Evolutionary conservation across 2,113 vertebrate genomes (phyloP).

Genomic region (Acanthisitta chloris): DNA sequence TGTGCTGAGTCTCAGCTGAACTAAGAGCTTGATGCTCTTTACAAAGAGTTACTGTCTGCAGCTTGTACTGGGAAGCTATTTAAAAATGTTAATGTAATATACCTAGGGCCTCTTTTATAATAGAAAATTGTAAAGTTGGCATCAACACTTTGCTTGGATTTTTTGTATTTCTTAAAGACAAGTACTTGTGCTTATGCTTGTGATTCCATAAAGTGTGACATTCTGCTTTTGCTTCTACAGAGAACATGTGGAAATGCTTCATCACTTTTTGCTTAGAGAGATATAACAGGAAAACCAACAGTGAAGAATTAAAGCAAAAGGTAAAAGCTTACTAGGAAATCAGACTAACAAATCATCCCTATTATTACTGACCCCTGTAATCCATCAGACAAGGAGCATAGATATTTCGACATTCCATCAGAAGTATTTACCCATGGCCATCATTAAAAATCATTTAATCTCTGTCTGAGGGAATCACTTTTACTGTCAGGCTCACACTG

Average conservation of each 20-base stretch:
- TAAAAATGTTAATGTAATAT: not conserved
- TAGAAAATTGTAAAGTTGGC: not conserved
- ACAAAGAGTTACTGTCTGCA: not conserved
- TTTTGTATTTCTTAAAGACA: not conserved
- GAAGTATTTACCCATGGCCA: not conserved
- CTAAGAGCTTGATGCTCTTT: not conserved
- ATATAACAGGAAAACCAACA: conserved; percentile 88
- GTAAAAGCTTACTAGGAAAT: conserved; percentile 58
- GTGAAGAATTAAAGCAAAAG: conserved; percentile 81
- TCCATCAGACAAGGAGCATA: not conserved
- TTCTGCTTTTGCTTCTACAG: conserved; percentile 67
- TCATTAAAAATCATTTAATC: not conserved
- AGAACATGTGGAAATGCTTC: conserved; percentile 91
- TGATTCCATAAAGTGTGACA: not conserved
- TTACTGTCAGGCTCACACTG: not conserved
- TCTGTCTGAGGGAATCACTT: not conserved
- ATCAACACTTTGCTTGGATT: not conserved
- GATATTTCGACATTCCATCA: not conserved
- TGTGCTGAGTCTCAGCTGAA: not conserved
- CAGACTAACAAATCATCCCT: not conserved
- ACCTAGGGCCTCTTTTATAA: not conserved
- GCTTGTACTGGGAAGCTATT: not conserved
- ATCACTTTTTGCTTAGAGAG: conserved; percentile 86
- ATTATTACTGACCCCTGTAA: not conserved
- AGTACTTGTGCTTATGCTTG: not conserved